Evolutionary conservation across 2,888 invertebrate species (phyloP), one percentile per base, ranked within the genome.

Genomic region (Tenthredo notha): DNA sequence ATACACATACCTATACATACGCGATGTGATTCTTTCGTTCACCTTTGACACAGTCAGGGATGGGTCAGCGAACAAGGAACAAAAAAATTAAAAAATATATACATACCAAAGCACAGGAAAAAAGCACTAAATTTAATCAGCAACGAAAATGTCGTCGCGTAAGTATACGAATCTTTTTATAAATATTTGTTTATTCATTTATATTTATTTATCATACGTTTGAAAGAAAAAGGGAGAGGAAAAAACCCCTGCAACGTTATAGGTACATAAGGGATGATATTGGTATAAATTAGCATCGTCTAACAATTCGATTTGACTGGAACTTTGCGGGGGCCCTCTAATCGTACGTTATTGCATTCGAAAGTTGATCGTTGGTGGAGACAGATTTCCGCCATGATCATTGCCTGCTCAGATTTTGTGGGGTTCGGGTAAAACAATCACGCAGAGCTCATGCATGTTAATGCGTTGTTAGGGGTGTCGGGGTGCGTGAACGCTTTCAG

Each of bases 401-500:
- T 85, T 88, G 88, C 87, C 89, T 89, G 86, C 90, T 90, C 90
- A 91, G 91, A 91, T 91, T 91, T 90, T 21, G 77, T 86, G 82
- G 91, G 91, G 90, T 90, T 89, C 90, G 92, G 91, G 91, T 91
- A 92, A 93, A 93, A 93, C 92, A 93, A 93, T 93, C 93, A 93
- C 91, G 92, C 91, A 91, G 92, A 92, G 91, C 92, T 93, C 93
- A 93, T 93, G 93, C 93, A 93, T 93, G 93, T 93, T 93, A 93
- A 93, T 93, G 93, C 92, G 91, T 92, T 93, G 92, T 92, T 91
- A 91, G 90, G 90, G 91, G 83, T 83, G 83, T 83, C 65, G 50
- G 83, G 88, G 89, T 88, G 90, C 91, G 90, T 88, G 87, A 75
- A 70, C 47, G 83, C 83, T 61, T 77, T 54, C 61, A 80, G 37